Conservation (phyloP, 1,140 invertebrate genomes). For the Wiebesia pumilae region DNA sequence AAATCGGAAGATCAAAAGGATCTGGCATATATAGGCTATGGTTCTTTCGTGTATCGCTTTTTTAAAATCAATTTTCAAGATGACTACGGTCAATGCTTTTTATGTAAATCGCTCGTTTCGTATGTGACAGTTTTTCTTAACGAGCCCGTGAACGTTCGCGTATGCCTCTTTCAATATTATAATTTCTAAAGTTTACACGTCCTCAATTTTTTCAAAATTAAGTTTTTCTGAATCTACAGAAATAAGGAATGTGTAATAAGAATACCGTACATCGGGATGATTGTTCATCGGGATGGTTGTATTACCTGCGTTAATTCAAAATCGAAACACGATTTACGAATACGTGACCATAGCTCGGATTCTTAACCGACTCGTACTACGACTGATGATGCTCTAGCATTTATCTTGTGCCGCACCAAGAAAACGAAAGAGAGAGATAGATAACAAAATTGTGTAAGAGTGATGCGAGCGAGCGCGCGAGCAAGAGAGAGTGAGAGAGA, state of each 20-base stretch:
- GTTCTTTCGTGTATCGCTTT: slow-evolving; percentile 46
- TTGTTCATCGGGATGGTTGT: slow-evolving; percentile 19
- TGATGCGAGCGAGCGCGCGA: background rate
- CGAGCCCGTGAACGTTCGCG: background rate
- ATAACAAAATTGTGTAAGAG: background rate
- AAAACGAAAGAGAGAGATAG: background rate
- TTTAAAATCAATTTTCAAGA: slow-evolving; percentile 47
- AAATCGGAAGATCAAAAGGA: slow-evolving; percentile 46
- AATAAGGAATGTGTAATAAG: background rate
- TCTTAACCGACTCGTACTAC: slow-evolving; percentile 60
- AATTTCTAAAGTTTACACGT: background rate
- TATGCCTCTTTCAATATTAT: background rate
- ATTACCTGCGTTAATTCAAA: slow-evolving; percentile 54
- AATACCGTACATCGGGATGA: slow-evolving; percentile 31
- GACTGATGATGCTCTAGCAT: slow-evolving; percentile 37
- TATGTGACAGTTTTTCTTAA: slow-evolving; percentile 44
- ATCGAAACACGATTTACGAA: slow-evolving; percentile 59
- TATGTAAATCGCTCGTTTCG: slow-evolving; percentile 32
- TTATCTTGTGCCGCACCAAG: slow-evolving; percentile 56
- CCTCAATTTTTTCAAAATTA: background rate
- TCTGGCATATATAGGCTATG: slow-evolving; percentile 7
- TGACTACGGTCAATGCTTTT: slow-evolving; percentile 21
- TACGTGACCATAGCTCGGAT: slow-evolving; percentile 65
- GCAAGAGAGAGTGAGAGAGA: background rate
- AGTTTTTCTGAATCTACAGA: background rate